phyloP scores from a whole-genome alignment of 2,888 invertebrate species.

The Melieria crassipennis region DNA sequence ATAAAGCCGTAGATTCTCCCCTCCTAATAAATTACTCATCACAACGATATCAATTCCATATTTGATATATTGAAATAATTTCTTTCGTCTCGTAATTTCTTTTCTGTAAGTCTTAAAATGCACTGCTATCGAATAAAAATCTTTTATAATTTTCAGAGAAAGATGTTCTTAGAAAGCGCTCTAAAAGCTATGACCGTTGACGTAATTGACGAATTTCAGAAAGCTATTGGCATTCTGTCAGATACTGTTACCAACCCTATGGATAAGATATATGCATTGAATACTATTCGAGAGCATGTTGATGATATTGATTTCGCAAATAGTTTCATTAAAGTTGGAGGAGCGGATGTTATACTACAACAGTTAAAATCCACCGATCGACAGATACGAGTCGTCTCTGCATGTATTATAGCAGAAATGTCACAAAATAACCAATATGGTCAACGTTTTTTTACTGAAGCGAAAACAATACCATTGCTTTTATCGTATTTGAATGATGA shows the following conservation, averaged over 20 bases:
- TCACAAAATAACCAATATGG: slow-evolving; percentile 89
- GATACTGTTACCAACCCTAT: slow-evolving; percentile 67
- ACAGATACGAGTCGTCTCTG: slow-evolving; percentile 72
- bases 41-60: not conserved
- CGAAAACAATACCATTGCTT: slow-evolving; percentile 73
- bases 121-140: not conserved
- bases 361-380: slow-evolving; percentile 73
- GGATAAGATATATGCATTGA: slow-evolving; percentile 74
- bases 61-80: not conserved
- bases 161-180: slow-evolving; percentile 76
- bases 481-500: slow-evolving; percentile 67
- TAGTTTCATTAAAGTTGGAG: slow-evolving; percentile 87
- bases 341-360: slow-evolving; percentile 76
- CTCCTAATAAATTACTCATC: no score
- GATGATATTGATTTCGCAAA: slow-evolving; percentile 84
- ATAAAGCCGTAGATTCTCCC: no score
- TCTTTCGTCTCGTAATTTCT: not conserved
- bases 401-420: slow-evolving; percentile 78
- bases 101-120: no score
- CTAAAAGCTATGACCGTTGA: slow-evolving; percentile 76
- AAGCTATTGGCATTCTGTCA: slow-evolving; percentile 71
- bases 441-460: slow-evolving; percentile 76
- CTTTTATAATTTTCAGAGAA: slow-evolving; percentile 38
- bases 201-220: slow-evolving; percentile 73
- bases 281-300: slow-evolving; percentile 74